phyloP scores from a whole-genome alignment of 1,140 invertebrate genomes.

The Megathymus violae region DNA sequence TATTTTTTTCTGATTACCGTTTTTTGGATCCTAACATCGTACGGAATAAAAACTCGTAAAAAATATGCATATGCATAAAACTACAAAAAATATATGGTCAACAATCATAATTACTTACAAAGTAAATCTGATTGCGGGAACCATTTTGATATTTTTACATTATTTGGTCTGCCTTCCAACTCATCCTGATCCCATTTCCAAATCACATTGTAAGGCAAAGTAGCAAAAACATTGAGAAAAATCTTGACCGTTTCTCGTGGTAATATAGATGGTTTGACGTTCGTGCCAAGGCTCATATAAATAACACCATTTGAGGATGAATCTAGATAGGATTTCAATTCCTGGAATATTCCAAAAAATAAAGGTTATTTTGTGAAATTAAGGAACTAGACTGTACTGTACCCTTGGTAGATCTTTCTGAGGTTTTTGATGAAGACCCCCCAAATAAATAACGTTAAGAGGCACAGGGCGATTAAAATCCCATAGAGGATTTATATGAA shows the following conservation, averaged over 20 bases:
- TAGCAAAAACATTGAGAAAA: slow-evolving; percentile 74
- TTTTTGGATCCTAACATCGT: no score
- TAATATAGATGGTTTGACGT: slow-evolving; percentile 74
- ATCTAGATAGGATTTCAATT: slow-evolving; percentile 46
- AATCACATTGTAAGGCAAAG: slow-evolving; percentile 73
- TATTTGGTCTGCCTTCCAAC: slow-evolving; percentile 65
- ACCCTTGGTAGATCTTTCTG: slow-evolving; percentile 53
- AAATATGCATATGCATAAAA: no score
- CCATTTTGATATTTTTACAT: slow-evolving; percentile 83
- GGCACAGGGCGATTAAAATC: slow-evolving; percentile 69
- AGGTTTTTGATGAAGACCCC: slow-evolving; percentile 73
- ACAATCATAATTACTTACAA: slow-evolving; percentile 36
- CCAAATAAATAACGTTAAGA: slow-evolving; percentile 75
- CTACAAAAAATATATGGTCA: no score
- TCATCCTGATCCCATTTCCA: slow-evolving; percentile 81
- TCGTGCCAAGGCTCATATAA: slow-evolving; percentile 84
- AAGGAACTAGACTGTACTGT: no score
- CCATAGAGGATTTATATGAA: slow-evolving; percentile 78
- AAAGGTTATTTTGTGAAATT: no score
- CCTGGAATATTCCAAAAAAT: no score
- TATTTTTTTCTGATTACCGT: no score
- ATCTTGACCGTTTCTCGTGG: slow-evolving; percentile 60
- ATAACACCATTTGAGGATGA: slow-evolving; percentile 60
- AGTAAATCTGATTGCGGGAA: slow-evolving; percentile 81
- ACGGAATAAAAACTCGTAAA: no score